A percentile compares a stretch with the other conserved stretches of the same genome.
Evolutionary conservation across 2,797 vertebrate genomes (phyloP).

Genomic region (Sebastes hubbsi): DNA sequence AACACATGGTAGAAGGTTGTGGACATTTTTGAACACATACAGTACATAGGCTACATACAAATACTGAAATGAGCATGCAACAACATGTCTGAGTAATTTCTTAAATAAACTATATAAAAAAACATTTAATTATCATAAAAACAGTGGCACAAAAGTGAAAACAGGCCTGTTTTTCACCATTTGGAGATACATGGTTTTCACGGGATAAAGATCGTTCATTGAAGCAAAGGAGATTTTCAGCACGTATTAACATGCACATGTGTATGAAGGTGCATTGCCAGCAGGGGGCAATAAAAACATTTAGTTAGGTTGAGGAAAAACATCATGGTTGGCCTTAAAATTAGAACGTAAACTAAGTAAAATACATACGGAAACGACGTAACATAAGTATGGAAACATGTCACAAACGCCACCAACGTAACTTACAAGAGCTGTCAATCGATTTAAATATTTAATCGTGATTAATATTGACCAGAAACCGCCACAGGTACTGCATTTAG

Average conservation of each 20-base stretch:
- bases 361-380: rapidly evolving
- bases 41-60: no score
- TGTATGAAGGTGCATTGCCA: no score
- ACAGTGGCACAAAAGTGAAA: not conserved
- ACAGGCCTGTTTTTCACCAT: not conserved
- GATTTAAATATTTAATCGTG: no score
- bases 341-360: no score
- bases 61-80: not conserved
- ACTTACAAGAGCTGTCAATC: no score
- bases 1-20: not conserved
- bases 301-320: no score
- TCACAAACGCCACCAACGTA: no score
- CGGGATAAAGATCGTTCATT: not conserved
- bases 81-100: not conserved
- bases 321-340: no score
- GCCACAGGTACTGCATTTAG: no score
- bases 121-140: not conserved
- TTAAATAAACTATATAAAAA: not conserved
- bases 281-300: no score
- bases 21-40: not conserved
- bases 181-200: not conserved
- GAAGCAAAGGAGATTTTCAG: not conserved
- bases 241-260: not conserved
- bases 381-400: rapidly evolving
- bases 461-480: no score